Base-by-base conservation (phyloP, 2,797 vertebrate species). In the Catamblyrhynchus diadema region DNA sequence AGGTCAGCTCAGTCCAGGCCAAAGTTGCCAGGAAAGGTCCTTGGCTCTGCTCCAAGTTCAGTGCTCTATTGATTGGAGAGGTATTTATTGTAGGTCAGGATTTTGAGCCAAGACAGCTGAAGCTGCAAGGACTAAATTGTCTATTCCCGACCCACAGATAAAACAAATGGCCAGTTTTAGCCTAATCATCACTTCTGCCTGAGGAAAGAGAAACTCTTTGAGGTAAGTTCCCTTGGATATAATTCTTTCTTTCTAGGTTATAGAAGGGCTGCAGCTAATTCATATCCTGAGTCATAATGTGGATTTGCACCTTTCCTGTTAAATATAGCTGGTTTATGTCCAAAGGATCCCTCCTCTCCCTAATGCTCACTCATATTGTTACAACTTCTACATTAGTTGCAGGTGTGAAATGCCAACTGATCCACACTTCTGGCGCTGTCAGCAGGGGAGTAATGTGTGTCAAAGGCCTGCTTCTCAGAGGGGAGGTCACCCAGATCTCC, bases 261-360 rank as follows among this genome's bases (percentile, higher is more conserved):
- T 66, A 62, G 69, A 54, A 83, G 59, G 70, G 51, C 70, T 86
- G 47, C 32, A 91, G 50, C 79, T 93, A 85, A 67, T 86, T 91
- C 61, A 59, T 60, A 75, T 67, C 69, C 75, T 1, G 44, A 91
- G 65, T 60, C 6, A 4, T 91, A 83, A 94, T 1, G 22, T 57
- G 81, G 94, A 95, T 97, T 97, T 95, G 82, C 91, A 91, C 91
- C 79, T 89, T 89, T 93, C 87, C 66, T 2, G 12, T 94, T 81
- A 93, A 86, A 92, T 91, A 60, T 45, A 84, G 62, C 86, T 93
- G 89, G 62, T 93, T 89, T n/a, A 0, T 78, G 56, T 95, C 89
- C 69, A 90, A 82, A 82, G 39, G 42, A 78, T 81, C 9, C 0
- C 42, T 92, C 72, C 62, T 81, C 66, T 54, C 90, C 81, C 83